These are phyloP conservation scores for Deilephila porcellus DNA, from an alignment of 2,888 invertebrate genomes.

Conservation along the genomic window DNA sequence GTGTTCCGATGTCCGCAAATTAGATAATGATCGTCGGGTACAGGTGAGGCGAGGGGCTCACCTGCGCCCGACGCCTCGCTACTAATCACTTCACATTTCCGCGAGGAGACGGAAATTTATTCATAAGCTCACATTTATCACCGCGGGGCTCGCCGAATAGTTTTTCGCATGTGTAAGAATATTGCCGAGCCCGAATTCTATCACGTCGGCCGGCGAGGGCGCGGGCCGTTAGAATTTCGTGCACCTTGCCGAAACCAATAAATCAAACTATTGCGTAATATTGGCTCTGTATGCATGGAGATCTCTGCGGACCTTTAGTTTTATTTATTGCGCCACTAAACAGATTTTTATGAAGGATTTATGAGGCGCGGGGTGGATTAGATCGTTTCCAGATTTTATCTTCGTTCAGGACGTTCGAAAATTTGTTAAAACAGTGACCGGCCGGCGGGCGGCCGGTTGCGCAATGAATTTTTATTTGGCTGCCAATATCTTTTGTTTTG, in stretches of 20 bases:
- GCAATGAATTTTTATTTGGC: slow-evolving; percentile 26
- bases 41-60: slow-evolving; percentile 56
- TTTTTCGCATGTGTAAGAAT: slow-evolving; percentile 77
- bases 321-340: slow-evolving; percentile 78
- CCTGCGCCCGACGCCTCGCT: slow-evolving; percentile 66
- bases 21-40: slow-evolving; percentile 30
- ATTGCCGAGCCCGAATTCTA: slow-evolving; percentile 77
- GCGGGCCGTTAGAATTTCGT: slow-evolving; percentile 71
- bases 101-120: slow-evolving; percentile 74
- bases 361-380: slow-evolving; percentile 53
- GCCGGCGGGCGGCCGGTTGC: slow-evolving; percentile 38
- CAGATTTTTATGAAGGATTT: slow-evolving; percentile 76
- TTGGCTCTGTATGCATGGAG: slow-evolving; percentile 78
- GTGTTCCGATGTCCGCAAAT: slow-evolving; percentile 40
- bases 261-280: slow-evolving; percentile 83
- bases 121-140: slow-evolving; percentile 82
- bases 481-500: slow-evolving; percentile 32
- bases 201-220: slow-evolving; percentile 66
- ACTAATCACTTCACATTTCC: slow-evolving; percentile 78
- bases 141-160: slow-evolving; percentile 69
- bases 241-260: slow-evolving; percentile 82
- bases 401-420: slow-evolving; percentile 45
- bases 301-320: slow-evolving; percentile 65
- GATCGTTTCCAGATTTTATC: slow-evolving; percentile 52
- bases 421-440: slow-evolving; percentile 43